Conservation (phyloP, 2,888 invertebrate species). For the Mellilla xanthometata region DNA sequence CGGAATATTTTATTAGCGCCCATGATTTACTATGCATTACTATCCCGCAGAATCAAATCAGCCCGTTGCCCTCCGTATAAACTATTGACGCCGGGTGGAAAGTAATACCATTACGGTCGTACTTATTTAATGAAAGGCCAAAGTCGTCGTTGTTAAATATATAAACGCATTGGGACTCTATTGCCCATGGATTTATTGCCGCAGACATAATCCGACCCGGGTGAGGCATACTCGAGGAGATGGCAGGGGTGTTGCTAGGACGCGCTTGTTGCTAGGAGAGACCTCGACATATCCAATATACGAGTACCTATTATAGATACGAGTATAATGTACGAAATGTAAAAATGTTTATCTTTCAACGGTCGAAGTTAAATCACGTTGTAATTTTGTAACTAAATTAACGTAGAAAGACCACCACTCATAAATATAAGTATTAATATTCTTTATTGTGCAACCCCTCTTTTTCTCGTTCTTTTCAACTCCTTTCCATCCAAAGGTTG, state of each 20-base stretch:
- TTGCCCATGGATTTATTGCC: constrained; percentile 57
- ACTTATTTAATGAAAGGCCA: constrained; percentile 38
- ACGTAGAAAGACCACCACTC: too few relatives aligned
- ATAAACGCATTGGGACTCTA: constrained; percentile 37
- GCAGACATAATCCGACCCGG: constrained; percentile 48
- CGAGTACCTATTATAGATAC: too few relatives aligned
- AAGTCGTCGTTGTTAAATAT: constrained; percentile 45
- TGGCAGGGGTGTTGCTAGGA: constrained; percentile 3
- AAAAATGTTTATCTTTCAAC: too few relatives aligned
- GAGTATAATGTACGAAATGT: too few relatives aligned
- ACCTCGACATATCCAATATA: too few relatives aligned
- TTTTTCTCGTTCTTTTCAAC: too few relatives aligned
- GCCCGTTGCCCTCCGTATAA: constrained; percentile 33
- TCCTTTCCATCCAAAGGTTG: too few relatives aligned
- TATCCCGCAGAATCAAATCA: constrained; percentile 25
- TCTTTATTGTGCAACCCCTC: too few relatives aligned
- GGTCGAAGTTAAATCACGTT: too few relatives aligned
- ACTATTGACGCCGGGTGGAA: constrained; percentile 27
- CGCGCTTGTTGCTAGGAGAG: too few relatives aligned
- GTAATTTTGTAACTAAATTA: too few relatives aligned
- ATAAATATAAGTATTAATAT: too few relatives aligned
- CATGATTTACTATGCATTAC: constrained; percentile 15
- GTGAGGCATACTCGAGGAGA: constrained; percentile 42
- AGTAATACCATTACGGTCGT: constrained; percentile 34
- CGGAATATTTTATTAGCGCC: neutral